A percentile compares a stretch with the other conserved stretches of the same genome.
Conservation (phyloP, 2,113 vertebrate genomes). For the Cinclus cinclus region DNA sequence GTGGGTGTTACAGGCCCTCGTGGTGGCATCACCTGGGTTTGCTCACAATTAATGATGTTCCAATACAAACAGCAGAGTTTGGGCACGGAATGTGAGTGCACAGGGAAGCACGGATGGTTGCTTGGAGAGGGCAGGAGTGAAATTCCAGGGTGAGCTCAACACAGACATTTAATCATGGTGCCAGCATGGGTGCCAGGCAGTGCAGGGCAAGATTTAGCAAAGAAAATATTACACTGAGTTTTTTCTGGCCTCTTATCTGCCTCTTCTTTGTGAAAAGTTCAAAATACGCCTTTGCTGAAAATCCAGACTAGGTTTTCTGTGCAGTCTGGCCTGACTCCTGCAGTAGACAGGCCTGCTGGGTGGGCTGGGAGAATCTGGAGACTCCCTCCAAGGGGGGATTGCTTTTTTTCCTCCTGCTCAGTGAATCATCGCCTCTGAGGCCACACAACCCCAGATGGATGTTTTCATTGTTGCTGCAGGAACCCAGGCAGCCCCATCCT, state of each 20-base stretch:
- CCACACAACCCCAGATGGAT: background rate
- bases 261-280: background rate
- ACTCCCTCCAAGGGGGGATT: rapidly evolving
- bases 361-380: rapidly evolving
- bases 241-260: background rate
- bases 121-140: background rate
- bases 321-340: background rate
- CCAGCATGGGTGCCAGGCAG: background rate
- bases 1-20: rapidly evolving
- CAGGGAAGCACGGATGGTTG: background rate
- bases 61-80: background rate
- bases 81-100: background rate
- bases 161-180: rapidly evolving
- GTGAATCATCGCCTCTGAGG: background rate
- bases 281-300: background rate
- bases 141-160: background rate
- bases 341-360: background rate
- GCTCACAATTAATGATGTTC: background rate
- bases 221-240: background rate
- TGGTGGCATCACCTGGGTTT: background rate
- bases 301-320: background rate
- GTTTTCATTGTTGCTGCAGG: background rate
- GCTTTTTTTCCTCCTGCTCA: background rate
- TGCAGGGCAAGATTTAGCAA: background rate
- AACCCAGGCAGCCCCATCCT: background rate